Percentiles rank a stretch among this genome's conserved stretches.
Evolutionary conservation across 1,140 invertebrate genomes (phyloP).

Genomic region (Bombus pascuorum): DNA sequence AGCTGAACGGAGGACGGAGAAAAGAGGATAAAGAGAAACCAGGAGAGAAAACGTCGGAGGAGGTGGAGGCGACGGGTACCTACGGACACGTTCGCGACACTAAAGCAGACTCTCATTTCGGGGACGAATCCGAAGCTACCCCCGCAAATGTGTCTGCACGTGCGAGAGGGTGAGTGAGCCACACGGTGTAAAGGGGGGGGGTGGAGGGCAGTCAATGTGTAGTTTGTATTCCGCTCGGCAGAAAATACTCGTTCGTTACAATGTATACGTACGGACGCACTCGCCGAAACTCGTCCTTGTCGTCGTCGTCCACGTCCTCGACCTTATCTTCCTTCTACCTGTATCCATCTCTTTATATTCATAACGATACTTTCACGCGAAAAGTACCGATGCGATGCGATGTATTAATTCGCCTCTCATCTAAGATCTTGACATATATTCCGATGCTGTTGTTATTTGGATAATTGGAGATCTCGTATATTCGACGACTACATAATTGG

Average conservation of each 20-base stretch:
- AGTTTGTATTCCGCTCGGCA: constrained; percentile 73
- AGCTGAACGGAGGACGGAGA: not conserved
- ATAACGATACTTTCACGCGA: constrained; percentile 49
- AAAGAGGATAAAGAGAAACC: not conserved
- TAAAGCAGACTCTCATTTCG: constrained; percentile 65
- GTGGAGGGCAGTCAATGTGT: constrained; percentile 62
- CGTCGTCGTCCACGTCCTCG: constrained; percentile 36
- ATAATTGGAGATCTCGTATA: not conserved
- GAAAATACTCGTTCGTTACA: constrained; percentile 74
- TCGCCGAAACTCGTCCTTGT: constrained; percentile 54
- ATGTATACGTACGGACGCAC: constrained; percentile 52
- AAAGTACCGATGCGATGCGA: constrained; percentile 52
- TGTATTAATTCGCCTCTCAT: constrained; percentile 68
- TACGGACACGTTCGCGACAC: constrained; percentile 57
- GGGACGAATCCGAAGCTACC: constrained; percentile 55
- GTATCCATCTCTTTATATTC: constrained; percentile 61
- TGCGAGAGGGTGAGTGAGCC: constrained; percentile 33
- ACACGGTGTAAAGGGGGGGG: not conserved
- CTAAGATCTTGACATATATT: not conserved
- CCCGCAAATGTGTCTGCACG: constrained; percentile 70
- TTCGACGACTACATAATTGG: not conserved
- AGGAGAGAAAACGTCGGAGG: not conserved
- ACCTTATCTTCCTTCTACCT: constrained; percentile 27
- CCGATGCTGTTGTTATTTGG: not conserved
- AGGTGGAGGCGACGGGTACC: constrained; percentile 13